phyloP scores from a whole-genome alignment of 2,888 invertebrate genomes.

The Cryptophagus acutangulus region DNA sequence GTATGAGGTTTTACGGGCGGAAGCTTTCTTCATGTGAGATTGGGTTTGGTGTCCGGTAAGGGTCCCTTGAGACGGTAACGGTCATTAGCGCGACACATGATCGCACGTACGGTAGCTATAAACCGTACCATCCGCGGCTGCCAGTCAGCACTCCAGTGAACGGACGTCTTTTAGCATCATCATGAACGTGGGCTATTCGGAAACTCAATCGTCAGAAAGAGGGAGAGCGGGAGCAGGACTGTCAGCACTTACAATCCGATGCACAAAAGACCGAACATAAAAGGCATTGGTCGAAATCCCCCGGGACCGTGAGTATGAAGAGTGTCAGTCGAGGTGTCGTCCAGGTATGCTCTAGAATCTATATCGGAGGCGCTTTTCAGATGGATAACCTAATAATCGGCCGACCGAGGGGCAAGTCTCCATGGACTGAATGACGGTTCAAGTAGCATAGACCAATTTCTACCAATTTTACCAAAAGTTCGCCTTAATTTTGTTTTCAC shows the following conservation, averaged over 20 bases:
- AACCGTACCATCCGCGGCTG: slow-evolving; percentile 43
- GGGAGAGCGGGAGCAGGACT: slow-evolving; percentile 27
- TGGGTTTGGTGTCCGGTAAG: slow-evolving; percentile 24
- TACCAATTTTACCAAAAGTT: slow-evolving; percentile 53
- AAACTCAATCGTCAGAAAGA: slow-evolving; percentile 29
- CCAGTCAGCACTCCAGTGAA: slow-evolving; percentile 44
- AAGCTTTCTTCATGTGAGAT: slow-evolving; percentile 29
- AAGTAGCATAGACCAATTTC: slow-evolving; percentile 53
- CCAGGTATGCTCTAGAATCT: slow-evolving; percentile 23
- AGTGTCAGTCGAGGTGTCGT: slow-evolving; percentile 34
- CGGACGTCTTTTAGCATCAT: slow-evolving; percentile 35
- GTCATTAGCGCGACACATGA: slow-evolving; percentile 46
- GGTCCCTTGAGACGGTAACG: slow-evolving; percentile 38
- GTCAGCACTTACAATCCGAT: slow-evolving; percentile 20
- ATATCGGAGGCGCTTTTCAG: slow-evolving; percentile 22
- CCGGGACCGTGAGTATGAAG: slow-evolving; percentile 26
- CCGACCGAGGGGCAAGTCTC: slow-evolving; percentile 46
- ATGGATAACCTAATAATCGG: slow-evolving; percentile 49
- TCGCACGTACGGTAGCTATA: slow-evolving; percentile 44
- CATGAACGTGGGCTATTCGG: slow-evolving; percentile 34
- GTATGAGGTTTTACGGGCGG: slow-evolving; percentile 24
- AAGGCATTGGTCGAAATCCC: slow-evolving; percentile 30
- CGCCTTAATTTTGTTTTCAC: slow-evolving; percentile 43
- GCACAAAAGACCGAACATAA: slow-evolving; percentile 40
- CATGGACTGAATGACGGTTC: slow-evolving; percentile 38